A percentile compares a stretch with the other conserved stretches of the same genome.
Conservation (phyloP, 2,797 vertebrate genomes). For the Sebastes diaconus region DNA sequence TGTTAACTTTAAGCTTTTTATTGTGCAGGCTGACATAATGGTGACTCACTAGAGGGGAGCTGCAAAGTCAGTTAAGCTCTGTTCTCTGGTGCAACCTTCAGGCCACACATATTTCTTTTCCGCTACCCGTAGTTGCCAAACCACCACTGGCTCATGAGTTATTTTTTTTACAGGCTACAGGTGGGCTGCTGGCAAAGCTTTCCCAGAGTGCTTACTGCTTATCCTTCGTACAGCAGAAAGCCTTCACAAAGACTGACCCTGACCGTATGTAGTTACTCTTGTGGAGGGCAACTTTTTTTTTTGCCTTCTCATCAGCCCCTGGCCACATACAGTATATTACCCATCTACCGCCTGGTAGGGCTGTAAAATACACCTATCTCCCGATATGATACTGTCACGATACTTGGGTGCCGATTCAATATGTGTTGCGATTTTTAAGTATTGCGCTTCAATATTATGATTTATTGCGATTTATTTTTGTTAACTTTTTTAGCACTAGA, state of each 20-base stretch:
- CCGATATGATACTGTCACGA: no score
- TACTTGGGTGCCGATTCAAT: no score
- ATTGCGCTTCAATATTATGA: no score
- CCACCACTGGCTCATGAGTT: conserved; percentile 10
- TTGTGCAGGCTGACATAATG: conserved; percentile 9
- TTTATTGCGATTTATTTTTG: no score
- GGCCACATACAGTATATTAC: background rate
- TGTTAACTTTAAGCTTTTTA: conserved; percentile 30
- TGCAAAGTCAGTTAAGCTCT: conserved; percentile 17
- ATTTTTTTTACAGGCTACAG: conserved; percentile 23
- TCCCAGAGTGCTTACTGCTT: background rate
- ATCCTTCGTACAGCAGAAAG: background rate
- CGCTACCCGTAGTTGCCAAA: conserved; percentile 11
- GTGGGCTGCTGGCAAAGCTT: conserved; percentile 31
- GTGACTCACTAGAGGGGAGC: conserved; percentile 21
- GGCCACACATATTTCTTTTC: conserved; percentile 31
- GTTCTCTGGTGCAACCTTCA: conserved; percentile 30
- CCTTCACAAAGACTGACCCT: background rate
- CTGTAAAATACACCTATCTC: no score
- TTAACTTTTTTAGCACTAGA: no score
- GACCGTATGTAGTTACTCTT: background rate
- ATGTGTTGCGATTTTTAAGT: no score
- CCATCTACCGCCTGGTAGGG: no score
- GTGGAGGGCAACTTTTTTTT: background rate
- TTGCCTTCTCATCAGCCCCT: background rate